Conservation (phyloP, 2,113 vertebrate species). For the Apteryx owenii region DNA sequence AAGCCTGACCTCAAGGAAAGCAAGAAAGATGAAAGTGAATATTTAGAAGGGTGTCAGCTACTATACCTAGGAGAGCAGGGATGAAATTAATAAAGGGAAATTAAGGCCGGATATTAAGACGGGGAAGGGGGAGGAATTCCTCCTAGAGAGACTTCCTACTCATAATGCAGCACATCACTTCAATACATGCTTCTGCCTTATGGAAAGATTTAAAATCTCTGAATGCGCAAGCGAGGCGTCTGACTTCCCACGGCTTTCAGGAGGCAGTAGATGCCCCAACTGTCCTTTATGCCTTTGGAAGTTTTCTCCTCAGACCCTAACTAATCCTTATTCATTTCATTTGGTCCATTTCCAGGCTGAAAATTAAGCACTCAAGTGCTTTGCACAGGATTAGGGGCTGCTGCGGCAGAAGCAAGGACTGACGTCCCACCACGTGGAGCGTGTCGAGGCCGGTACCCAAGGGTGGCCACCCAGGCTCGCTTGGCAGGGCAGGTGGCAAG, state of each 20-base stretch:
- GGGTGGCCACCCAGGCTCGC: background rate
- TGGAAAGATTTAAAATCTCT: background rate
- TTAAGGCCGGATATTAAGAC: slow-evolving; percentile 15
- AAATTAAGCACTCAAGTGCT: slow-evolving; percentile 34
- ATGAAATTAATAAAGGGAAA: slow-evolving; percentile 39
- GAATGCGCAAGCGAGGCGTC: background rate
- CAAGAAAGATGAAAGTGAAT: slow-evolving; percentile 33
- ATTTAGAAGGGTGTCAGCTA: background rate
- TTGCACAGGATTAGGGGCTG: slow-evolving; percentile 14
- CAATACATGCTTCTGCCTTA: background rate
- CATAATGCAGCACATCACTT: background rate
- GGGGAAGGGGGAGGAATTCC: background rate
- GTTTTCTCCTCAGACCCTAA: slow-evolving; percentile 12
- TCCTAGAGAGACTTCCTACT: background rate
- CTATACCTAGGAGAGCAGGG: background rate
- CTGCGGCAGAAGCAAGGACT: background rate
- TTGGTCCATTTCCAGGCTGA: slow-evolving; percentile 37
- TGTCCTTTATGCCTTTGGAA: background rate
- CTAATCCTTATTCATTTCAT: slow-evolving; percentile 41
- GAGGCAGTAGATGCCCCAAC: background rate
- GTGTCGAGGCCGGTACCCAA: background rate
- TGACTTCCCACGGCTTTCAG: background rate
- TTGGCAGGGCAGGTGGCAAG: background rate
- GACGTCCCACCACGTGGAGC: background rate
- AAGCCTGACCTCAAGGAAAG: slow-evolving; percentile 45